Percentiles rank a stretch among this genome's conserved stretches.
Evolutionary conservation across 2,888 invertebrate genomes (phyloP).

Genomic region (Norana najaformis): DNA sequence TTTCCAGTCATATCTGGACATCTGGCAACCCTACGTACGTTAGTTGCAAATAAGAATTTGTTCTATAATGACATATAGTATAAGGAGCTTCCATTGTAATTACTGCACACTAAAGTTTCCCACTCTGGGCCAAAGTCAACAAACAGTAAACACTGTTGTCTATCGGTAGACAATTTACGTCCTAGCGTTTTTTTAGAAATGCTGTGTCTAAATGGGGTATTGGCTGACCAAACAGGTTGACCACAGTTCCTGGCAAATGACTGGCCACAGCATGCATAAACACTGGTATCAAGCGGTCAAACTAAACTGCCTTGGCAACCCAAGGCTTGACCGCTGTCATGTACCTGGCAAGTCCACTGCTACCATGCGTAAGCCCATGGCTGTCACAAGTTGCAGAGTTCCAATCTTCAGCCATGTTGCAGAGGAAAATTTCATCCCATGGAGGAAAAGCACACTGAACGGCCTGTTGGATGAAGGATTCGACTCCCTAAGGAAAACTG

Average conservation of each 20-base stretch:
- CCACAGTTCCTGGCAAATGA: neutral
- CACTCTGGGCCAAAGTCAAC: no score
- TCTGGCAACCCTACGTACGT: no score
- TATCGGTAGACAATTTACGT: no score
- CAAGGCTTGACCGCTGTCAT: slow-evolving; percentile 2
- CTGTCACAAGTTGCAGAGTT: slow-evolving; percentile 61
- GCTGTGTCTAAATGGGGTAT: neutral
- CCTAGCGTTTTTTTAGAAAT: no score
- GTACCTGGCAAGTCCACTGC: slow-evolving; percentile 66
- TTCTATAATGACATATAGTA: no score
- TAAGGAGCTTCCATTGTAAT: no score
- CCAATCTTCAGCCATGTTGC: slow-evolving; percentile 63
- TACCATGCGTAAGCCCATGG: slow-evolving; percentile 61
- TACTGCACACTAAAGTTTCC: no score
- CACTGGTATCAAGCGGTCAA: neutral
- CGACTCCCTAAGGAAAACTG: slow-evolving; percentile 34
- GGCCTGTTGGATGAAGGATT: slow-evolving; percentile 25
- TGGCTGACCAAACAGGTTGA: neutral
- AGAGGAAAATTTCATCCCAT: slow-evolving; percentile 64
- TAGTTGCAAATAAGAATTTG: no score
- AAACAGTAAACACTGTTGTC: no score
- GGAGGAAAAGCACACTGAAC: slow-evolving; percentile 60
- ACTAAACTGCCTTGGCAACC: neutral
- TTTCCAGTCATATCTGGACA: no score
- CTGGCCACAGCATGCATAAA: neutral